Percentiles rank a stretch among this genome's conserved stretches.
Conservation (phyloP, 2,888 invertebrate species). For the Cataglyphis livida region DNA sequence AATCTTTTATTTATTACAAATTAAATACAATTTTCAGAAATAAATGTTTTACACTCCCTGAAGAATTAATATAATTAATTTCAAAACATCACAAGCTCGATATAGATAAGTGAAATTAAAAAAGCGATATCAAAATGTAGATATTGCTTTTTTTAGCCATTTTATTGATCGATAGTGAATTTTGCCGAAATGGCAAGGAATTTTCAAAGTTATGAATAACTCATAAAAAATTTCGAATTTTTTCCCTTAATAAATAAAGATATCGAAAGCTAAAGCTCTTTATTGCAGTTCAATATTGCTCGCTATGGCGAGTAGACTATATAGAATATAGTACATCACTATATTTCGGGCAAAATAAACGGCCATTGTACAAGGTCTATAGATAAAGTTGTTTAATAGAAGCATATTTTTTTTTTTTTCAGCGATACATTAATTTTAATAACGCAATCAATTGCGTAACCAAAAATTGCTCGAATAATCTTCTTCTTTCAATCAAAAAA, state of each 20-base stretch:
- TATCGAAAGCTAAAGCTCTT: slow-evolving; percentile 37
- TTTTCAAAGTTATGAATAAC: not conserved
- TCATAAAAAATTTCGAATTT: slow-evolving; percentile 36
- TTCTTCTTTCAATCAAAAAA: not conserved
- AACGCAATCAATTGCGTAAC: not conserved
- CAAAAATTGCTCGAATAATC: slow-evolving; percentile 15
- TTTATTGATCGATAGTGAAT: not conserved
- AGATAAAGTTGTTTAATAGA: slow-evolving; percentile 21
- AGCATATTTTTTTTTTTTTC: slow-evolving; percentile 33
- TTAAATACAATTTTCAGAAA: not conserved
- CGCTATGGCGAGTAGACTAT: slow-evolving; percentile 45
- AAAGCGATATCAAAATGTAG: not conserved
- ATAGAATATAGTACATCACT: slow-evolving; percentile 34
- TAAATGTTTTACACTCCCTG: not conserved
- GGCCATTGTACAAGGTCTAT: slow-evolving; percentile 9
- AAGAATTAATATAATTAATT: not conserved
- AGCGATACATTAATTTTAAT: slow-evolving; percentile 41
- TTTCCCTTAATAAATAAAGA: slow-evolving; percentile 38
- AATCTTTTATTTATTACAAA: not conserved
- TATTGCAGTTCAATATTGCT: slow-evolving; percentile 38
- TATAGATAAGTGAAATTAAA: not conserved
- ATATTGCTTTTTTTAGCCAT: not conserved
- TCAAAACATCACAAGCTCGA: not conserved
- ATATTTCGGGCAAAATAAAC: slow-evolving; percentile 39
- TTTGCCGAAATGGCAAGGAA: not conserved